Percentiles rank a stretch among this genome's conserved stretches.
These are phyloP conservation scores for Galago senegalensis DNA, from an alignment of 2,797 vertebrate genomes.

Conservation along the genomic window DNA sequence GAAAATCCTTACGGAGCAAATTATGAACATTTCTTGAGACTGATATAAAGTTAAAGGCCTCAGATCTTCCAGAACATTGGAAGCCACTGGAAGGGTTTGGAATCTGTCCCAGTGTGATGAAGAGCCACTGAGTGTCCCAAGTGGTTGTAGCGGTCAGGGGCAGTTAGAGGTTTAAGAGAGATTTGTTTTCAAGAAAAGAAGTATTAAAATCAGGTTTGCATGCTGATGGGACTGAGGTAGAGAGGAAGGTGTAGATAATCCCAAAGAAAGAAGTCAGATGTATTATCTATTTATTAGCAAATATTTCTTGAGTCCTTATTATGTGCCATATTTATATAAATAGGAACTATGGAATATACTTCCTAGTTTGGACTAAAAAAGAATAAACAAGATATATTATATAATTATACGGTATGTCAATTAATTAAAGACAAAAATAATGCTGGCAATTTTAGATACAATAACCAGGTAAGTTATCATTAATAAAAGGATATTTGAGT, in stretches of 20 bases:
- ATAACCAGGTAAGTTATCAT: not conserved
- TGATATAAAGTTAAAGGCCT: not conserved
- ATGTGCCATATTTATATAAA: not conserved
- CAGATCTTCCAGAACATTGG: not conserved
- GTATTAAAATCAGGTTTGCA: conserved; percentile 1
- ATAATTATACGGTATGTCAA: not conserved
- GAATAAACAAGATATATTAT: not conserved
- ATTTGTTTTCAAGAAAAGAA: not conserved
- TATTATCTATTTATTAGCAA: not conserved
- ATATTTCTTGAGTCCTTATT: not conserved
- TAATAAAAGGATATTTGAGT: not conserved
- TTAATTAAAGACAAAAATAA: conserved; percentile 18
- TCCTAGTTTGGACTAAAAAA: not conserved
- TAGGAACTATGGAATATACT: not conserved
- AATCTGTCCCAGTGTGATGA: not conserved
- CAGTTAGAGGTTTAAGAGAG: not conserved
- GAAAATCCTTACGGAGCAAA: not conserved
- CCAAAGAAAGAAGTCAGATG: not conserved
- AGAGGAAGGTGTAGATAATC: not conserved
- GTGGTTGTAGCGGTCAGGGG: not conserved
- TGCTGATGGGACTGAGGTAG: not conserved
- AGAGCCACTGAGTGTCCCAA: not conserved
- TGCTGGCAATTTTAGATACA: not conserved
- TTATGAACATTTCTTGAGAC: not conserved
- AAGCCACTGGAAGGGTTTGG: not conserved